Percentiles rank a stretch among this genome's conserved stretches.
phyloP scores from a whole-genome alignment of 1,140 invertebrate species.

The Mya arenaria region DNA sequence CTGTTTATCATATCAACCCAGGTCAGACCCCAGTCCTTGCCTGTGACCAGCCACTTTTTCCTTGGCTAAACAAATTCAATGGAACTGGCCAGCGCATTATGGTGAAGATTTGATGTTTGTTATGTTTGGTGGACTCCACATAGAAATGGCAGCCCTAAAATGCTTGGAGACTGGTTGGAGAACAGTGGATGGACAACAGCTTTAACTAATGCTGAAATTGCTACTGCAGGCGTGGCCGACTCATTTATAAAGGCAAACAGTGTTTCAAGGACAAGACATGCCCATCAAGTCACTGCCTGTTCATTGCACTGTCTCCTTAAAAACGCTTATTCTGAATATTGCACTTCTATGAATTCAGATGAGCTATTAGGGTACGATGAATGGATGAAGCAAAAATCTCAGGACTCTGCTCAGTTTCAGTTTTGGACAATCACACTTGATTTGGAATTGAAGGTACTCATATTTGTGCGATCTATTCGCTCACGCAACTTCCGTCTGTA shows the following conservation, averaged over 20 bases:
- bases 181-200: slow-evolving; percentile 35
- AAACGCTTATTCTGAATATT: neutral
- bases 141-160: slow-evolving; percentile 50
- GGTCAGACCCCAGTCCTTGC: too few species aligned
- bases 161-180: slow-evolving; percentile 22
- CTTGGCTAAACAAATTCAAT: slow-evolving; percentile 68
- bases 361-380: neutral
- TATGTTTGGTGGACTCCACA: slow-evolving; percentile 56
- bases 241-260: slow-evolving; percentile 28
- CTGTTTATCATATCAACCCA: too few species aligned
- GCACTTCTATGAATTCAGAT: neutral
- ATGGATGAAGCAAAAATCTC: neutral
- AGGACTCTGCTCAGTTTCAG: neutral
- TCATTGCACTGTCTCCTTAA: neutral
- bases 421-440: neutral
- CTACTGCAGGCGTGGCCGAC: slow-evolving; percentile 31
- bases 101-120: slow-evolving; percentile 58
- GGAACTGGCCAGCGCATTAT: slow-evolving; percentile 51
- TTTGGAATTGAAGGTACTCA: neutral
- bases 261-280: slow-evolving; percentile 20
- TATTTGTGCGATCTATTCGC: neutral
- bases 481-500: neutral
- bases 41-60: too few species aligned
- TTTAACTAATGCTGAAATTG: slow-evolving; percentile 8
- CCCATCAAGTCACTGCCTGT: slow-evolving; percentile 8